Base-by-base conservation (phyloP, 53 echinoderm and acorn worm species). In the Zoroaster sp. region DNA sequence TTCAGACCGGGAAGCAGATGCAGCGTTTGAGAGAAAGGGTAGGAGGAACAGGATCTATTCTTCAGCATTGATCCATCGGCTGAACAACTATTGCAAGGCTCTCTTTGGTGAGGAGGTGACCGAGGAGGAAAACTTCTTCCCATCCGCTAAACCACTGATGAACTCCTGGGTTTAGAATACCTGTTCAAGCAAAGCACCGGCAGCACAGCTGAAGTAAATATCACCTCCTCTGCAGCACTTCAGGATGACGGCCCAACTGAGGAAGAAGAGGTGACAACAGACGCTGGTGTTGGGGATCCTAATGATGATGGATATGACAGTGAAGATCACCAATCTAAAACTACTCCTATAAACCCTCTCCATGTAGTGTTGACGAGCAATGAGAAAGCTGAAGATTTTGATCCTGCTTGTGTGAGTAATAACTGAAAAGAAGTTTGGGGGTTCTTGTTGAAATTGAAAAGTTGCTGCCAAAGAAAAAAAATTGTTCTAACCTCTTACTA, bases 71-170 rank as follows among this genome's bases (percentile, higher is more conserved):
- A 80, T 92, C 72, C 66, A 88, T 46, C 75, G 82, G 38, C 85
- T 92, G 9, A 92, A 92, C 43, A 63, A 77, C 40, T 59, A 88
- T 3, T 88, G 92, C 66, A 32, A 89, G 52, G 65, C 74, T 41
- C 78, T 92, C 10, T 92, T 92, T 51, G 92, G 85, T 36, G 85
- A 89, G 18, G 39, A 38, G 18, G 73, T 40, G 41, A 37, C 20
- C 3, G 78, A 89, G 47, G 92, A 89, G 65, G 40, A 46, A 17
- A 92, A 92, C 89, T 92, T 92, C 59, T 69, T 39, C 31, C 51
- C 52, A 40, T 74, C 92, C 3, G 66, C 78, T 6, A 39, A 69
- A 35, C 35, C 4, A 83, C 69, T 8, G 75, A 74, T 75, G 92
- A 92, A 35, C 41, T 89, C 40, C 73, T 89, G 66, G 89, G 89